Evolutionary conservation across 1,140 invertebrate species (phyloP), one percentile per base, ranked within the genome.

Genomic region (Holotrichia oblita): DNA sequence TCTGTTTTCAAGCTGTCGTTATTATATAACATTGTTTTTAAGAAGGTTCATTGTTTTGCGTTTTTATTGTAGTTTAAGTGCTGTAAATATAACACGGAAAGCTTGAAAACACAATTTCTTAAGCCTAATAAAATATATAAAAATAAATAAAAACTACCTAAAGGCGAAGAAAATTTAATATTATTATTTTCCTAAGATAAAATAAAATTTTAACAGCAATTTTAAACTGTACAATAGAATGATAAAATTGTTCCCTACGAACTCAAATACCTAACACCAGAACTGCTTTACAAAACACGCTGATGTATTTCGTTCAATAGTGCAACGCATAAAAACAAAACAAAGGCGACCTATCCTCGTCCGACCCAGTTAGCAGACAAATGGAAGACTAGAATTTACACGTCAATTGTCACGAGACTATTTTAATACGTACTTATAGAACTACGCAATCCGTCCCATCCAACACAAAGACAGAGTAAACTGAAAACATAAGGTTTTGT

Each of bases 401-500:
- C 48, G 48, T 55, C 48, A 55, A 55, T 55, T 55, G 48, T 55
- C 48, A 55, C 14, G 48, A 55, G 27, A 34, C 27, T 34, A 34
- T 55, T 55, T 55, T 55, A 55, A 55, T 55, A 55, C 17, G 48
- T 55, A 55, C 17, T 55, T 55, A n/a, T 17, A n/a, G 48, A 55
- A n/a, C 17, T 3, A 55, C 48, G 17, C 48, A 55, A 55, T 55
- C 14, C 48, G 48, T 55, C 48, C 48, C 48, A n/a, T n/a, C 14
- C 14, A 6, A 6, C 48, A n/a, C 14, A 55, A 17, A n/a, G 14
- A 55, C 14, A 55, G 17, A 55, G 48, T 17, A 55, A 55, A 55
- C 48, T 55, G 48, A 17, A 55, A 55, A 55, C 48, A 12, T 55
- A n/a, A 55, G 48, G 48, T 55, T 55, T 55, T n/a, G 48, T 55